Evolutionary conservation across 2,797 vertebrate species (phyloP).

Genomic region (Propithecus deckenii): DNA sequence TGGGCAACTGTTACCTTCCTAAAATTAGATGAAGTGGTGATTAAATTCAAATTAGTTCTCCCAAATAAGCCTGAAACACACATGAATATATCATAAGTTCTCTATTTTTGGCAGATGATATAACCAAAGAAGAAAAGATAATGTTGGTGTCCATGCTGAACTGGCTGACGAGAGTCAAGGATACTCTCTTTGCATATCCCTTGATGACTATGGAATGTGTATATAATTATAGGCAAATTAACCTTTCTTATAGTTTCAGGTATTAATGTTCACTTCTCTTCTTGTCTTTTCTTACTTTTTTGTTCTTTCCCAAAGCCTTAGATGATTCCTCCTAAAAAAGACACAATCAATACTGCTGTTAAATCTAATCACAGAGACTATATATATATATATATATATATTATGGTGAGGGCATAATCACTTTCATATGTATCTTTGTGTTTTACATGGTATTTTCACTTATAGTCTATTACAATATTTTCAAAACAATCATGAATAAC

Average conservation of each 20-base stretch:
- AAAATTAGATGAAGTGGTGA: constrained; percentile 44
- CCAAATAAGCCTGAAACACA: constrained; percentile 43
- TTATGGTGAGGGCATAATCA: neutral
- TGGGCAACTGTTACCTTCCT: constrained; percentile 23
- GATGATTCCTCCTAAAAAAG: constrained; percentile 86
- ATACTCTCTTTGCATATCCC: neutral
- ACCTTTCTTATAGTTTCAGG: constrained; percentile 44
- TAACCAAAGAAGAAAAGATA: constrained; percentile 70
- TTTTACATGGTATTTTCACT: neutral
- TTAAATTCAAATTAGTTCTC: constrained; percentile 55
- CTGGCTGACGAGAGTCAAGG: constrained; percentile 4
- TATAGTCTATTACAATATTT: neutral
- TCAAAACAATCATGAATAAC: neutral
- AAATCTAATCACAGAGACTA: neutral
- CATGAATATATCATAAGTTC: constrained; percentile 42
- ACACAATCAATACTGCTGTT: neutral
- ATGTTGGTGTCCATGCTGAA: constrained; percentile 59
- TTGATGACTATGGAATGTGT: constrained; percentile 37
- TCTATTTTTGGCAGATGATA: constrained; percentile 52
- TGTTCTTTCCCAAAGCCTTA: constrained; percentile 83
- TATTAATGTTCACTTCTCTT: constrained; percentile 82
- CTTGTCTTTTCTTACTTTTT: constrained; percentile 85
- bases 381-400: fast-evolving
- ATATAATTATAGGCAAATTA: constrained; percentile 71
- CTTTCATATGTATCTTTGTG: neutral